phyloP scores from a whole-genome alignment of 2,888 invertebrate genomes.

The Lottia gigantea region DNA sequence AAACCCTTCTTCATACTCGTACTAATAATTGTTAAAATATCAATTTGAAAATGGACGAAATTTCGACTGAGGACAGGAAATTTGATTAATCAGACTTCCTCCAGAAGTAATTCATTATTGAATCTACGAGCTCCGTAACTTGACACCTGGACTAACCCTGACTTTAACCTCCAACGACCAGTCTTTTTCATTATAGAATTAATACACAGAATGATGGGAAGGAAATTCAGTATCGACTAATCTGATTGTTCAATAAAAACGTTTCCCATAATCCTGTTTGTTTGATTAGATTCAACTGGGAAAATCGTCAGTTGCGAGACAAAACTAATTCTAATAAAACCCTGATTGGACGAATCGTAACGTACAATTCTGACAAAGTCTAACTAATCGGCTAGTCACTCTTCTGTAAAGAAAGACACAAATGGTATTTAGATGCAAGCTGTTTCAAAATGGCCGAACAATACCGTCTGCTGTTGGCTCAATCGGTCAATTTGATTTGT shows the following conservation, averaged over 20 bases:
- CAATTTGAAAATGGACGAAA: no score
- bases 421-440: not conserved
- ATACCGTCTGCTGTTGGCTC: not conserved
- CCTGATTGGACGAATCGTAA: not conserved
- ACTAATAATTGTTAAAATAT: no score
- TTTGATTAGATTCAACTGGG: not conserved
- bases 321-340: not conserved
- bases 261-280: not conserved
- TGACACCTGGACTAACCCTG: not conserved
- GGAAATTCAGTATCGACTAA: constrained; percentile 8
- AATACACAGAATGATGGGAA: not conserved
- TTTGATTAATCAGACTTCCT: no score
- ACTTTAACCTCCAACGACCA: not conserved
- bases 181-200: not conserved
- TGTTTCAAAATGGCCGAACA: constrained; percentile 5
- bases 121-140: not conserved
- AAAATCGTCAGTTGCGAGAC: constrained; percentile 2
- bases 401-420: constrained; percentile 4
- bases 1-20: no score
- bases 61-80: no score
- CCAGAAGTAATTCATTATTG: not conserved
- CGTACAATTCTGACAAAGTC: not conserved
- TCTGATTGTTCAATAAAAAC: not conserved
- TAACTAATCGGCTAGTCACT: not conserved
- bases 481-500: not conserved